phyloP scores from a whole-genome alignment of 30 jellyfish, hydroid and myxozoan species.

The Pelagia noctiluca region DNA sequence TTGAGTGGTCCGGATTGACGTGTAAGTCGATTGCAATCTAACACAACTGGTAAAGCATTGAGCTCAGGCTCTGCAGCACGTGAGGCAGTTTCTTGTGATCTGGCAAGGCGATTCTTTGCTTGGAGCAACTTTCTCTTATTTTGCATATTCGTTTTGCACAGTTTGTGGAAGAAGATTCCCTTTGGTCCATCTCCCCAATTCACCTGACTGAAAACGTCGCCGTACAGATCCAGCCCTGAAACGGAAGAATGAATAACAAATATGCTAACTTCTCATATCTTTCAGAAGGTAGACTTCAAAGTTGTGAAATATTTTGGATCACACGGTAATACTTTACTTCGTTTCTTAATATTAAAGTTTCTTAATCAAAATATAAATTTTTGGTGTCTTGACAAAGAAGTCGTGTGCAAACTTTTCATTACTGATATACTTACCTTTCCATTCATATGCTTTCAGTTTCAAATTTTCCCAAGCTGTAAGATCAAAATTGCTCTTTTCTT shows the following conservation, averaged over 20 bases:
- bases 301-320: no score
- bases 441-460: not conserved
- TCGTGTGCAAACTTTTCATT: no score
- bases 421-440: not conserved
- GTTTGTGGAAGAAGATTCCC: conserved; percentile 20
- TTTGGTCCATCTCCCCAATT: conserved; percentile 13
- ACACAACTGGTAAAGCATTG: not conserved
- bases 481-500: conserved; percentile 15
- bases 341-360: no score
- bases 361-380: no score
- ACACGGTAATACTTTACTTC: no score
- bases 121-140: conserved; percentile 18
- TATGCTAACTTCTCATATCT: no score
- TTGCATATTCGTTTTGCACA: conserved; percentile 16
- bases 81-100: conserved; percentile 3
- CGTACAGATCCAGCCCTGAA: conserved; percentile 21
- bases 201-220: not conserved
- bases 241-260: not conserved
- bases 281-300: no score
- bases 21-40: conserved; percentile 9
- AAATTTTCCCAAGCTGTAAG: conserved; percentile 18
- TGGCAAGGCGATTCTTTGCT: conserved; percentile 14
- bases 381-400: not conserved
- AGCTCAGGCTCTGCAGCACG: not conserved
- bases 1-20: conserved; percentile 20